A percentile compares a stretch with the other conserved stretches of the same genome.
Evolutionary conservation across 2,113 vertebrate genomes (phyloP).

Genomic region (Theristicus caerulescens): DNA sequence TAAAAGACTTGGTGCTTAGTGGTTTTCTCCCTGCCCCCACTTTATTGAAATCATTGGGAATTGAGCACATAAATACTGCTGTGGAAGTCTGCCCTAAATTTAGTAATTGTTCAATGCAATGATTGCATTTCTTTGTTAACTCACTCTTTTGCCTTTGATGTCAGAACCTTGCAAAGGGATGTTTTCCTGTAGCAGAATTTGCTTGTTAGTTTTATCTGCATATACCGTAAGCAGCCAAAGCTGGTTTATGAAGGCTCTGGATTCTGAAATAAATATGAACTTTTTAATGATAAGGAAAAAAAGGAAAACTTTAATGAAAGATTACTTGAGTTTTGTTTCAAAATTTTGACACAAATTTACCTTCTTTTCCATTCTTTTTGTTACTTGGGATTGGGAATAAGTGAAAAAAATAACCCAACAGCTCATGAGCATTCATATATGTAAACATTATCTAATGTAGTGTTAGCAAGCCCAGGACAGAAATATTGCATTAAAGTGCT

Average conservation of each 20-base stretch:
- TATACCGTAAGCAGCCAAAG: not conserved
- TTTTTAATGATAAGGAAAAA: not conserved
- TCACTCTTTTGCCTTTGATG: not conserved
- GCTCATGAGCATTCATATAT: not conserved
- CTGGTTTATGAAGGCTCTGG: not conserved
- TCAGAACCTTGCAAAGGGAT: not conserved
- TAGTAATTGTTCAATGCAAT: not conserved
- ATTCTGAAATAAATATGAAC: not conserved
- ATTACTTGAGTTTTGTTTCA: not conserved
- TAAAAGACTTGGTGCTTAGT: not conserved
- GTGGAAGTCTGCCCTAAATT: not conserved
- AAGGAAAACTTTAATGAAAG: not conserved
- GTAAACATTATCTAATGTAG: not conserved
- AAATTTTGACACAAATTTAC: not conserved
- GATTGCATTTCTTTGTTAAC: not conserved
- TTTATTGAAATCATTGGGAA: not conserved
- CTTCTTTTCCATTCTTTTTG: not conserved
- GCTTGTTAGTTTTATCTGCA: not conserved
- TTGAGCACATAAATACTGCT: not conserved
- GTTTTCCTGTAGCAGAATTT: not conserved
- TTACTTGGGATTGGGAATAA: not conserved
- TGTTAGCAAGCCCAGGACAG: not conserved
- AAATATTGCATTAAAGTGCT: not conserved
- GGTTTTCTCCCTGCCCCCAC: accelerated
- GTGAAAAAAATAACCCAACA: not conserved